Conservation (phyloP, 2,797 vertebrate genomes). For the Setipinna tenuifilis region DNA sequence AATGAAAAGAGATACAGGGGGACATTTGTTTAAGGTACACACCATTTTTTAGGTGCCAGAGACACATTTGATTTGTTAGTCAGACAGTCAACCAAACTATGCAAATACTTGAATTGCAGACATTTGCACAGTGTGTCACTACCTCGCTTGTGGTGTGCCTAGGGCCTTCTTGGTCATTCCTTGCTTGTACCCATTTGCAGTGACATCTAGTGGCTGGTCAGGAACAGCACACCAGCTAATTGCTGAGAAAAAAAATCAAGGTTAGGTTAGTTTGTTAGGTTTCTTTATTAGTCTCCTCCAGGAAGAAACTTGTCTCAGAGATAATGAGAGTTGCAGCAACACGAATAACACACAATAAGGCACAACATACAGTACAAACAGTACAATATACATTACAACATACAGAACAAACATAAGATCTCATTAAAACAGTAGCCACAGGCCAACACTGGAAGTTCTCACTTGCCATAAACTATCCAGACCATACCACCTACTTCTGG, state of each 20-base stretch:
- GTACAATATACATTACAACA: too few species aligned
- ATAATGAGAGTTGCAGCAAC: too few species aligned
- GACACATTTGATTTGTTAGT: neutral
- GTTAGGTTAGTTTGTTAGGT: too few species aligned
- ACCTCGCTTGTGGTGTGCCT: constrained; percentile 84
- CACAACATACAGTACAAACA: too few species aligned
- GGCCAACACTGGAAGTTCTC: too few species aligned
- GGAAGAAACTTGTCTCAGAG: too few species aligned
- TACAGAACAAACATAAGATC: too few species aligned
- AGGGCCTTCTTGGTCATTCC: constrained; percentile 86
- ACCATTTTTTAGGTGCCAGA: neutral
- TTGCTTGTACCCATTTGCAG: constrained; percentile 90
- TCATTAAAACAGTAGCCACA: too few species aligned
- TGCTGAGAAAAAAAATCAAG: constrained; percentile 70
- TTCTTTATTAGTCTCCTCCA: too few species aligned
- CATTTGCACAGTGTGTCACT: neutral
- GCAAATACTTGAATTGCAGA: neutral
- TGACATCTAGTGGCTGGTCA: constrained; percentile 89
- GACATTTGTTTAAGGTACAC: neutral
- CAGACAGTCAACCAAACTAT: neutral
- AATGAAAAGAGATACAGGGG: neutral
- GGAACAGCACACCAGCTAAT: constrained; percentile 91
- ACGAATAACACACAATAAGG: too few species aligned
- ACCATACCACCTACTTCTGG: too few species aligned
- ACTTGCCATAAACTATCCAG: too few species aligned